Percentiles rank a stretch among this genome's conserved stretches.
Conservation (phyloP, 2,797 vertebrate genomes). For the Geotrypetes seraphini region DNA sequence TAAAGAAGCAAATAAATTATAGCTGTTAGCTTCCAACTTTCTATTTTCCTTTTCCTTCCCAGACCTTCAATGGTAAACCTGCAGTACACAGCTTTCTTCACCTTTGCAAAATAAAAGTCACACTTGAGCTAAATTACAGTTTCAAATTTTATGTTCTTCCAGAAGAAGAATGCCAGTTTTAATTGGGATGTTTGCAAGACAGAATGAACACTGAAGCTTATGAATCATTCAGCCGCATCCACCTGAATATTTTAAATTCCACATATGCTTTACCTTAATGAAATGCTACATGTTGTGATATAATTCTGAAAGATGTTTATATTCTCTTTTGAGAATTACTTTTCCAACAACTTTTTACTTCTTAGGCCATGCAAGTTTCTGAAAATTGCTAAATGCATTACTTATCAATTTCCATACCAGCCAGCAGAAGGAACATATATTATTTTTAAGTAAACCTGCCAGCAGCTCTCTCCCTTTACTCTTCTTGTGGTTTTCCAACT, state of each 20-base stretch:
- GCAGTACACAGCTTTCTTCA: neutral
- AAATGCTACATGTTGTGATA: conserved; percentile 19
- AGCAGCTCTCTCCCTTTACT: neutral
- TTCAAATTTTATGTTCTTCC: neutral
- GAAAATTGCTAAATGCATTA: conserved; percentile 21
- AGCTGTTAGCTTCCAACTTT: too few species aligned
- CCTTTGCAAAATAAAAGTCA: neutral
- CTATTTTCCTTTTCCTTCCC: too few species aligned
- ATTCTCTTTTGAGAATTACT: conserved; percentile 15
- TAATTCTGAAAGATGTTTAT: conserved; percentile 20
- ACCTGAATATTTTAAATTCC: conserved; percentile 17
- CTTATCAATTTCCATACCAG: conserved; percentile 8
- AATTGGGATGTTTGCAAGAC: conserved; percentile 6
- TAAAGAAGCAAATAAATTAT: too few species aligned
- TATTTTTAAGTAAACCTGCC: conserved; percentile 7
- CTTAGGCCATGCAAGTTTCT: conserved; percentile 9
- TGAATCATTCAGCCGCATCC: conserved; percentile 7
- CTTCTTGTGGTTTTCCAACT: neutral
- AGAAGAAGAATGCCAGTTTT: conserved; percentile 12
- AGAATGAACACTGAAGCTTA: conserved; percentile 3
- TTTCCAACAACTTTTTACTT: conserved; percentile 15
- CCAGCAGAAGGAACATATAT: conserved; percentile 1
- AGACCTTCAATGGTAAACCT: neutral
- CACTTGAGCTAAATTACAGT: neutral
- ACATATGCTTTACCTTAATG: conserved; percentile 9